These are phyloP conservation scores for Neelides folsomi DNA, from an alignment of 2,888 invertebrate species.

Conservation along the genomic window DNA sequence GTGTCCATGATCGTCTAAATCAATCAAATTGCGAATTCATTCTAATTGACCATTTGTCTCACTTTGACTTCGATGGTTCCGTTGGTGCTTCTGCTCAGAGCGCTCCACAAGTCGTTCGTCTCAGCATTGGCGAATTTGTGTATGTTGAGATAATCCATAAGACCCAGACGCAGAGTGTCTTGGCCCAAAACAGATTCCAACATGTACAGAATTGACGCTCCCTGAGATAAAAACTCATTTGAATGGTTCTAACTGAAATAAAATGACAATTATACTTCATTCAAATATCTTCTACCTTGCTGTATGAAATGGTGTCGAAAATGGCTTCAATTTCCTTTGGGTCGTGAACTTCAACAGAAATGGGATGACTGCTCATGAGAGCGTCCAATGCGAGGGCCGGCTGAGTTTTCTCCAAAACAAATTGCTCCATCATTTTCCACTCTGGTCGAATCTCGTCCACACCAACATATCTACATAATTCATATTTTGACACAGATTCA, in stretches of 20 bases:
- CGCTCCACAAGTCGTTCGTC: conserved; percentile 67
- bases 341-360: conserved; percentile 53
- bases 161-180: conserved; percentile 49
- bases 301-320: conserved; percentile 62
- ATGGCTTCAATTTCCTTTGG: conserved; percentile 57
- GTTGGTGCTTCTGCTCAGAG: conserved; percentile 52
- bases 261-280: too few relatives aligned
- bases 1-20: conserved; percentile 54
- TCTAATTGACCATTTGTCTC: too few relatives aligned
- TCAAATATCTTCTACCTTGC: conserved; percentile 43
- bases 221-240: conserved; percentile 43
- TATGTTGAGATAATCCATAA: conserved; percentile 53
- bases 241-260: too few relatives aligned
- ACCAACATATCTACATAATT: conserved; percentile 45
- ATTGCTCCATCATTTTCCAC: conserved; percentile 58
- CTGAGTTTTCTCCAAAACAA: conserved; percentile 54
- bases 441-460: conserved; percentile 49
- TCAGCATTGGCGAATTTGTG: conserved; percentile 60
- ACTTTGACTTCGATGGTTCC: conserved; percentile 51
- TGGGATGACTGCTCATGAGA: conserved; percentile 55
- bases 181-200: conserved; percentile 53
- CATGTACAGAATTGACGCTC: conserved; percentile 59
- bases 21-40: too few relatives aligned
- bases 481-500: too few relatives aligned
- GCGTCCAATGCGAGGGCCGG: conserved; percentile 55